These are phyloP conservation scores for Lithophane ornitopus DNA, from an alignment of 2,888 invertebrate species.

Conservation along the genomic window DNA sequence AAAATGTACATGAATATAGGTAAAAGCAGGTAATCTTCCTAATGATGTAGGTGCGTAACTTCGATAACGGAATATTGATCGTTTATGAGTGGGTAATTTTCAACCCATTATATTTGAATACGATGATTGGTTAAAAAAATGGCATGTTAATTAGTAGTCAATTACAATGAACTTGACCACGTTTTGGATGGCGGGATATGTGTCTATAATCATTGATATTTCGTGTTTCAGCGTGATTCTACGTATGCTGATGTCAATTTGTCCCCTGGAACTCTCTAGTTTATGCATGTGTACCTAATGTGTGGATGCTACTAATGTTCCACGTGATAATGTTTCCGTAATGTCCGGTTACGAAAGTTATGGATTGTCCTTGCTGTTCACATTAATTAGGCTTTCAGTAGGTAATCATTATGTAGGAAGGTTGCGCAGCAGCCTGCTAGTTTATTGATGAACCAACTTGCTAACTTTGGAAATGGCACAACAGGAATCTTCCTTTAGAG, in stretches of 20 bases:
- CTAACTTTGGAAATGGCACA: conserved; percentile 16
- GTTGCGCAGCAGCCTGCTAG: background rate
- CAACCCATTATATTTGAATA: conserved; percentile 41
- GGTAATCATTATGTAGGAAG: conserved; percentile 24
- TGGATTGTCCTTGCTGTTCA: conserved; percentile 2
- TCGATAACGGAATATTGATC: conserved; percentile 38
- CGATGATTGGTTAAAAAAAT: conserved; percentile 36
- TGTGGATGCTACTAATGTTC: conserved; percentile 6
- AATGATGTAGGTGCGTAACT: conserved; percentile 32
- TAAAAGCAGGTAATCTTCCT: conserved; percentile 38
- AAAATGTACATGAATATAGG: conserved; percentile 17
- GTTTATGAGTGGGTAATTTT: conserved; percentile 38
- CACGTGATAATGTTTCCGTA: conserved; percentile 15
- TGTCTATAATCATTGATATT: conserved; percentile 4
- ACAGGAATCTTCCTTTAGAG: background rate
- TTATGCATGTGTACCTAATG: background rate
- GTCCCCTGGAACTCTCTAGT: conserved; percentile 4
- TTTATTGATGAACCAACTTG: conserved; percentile 29
- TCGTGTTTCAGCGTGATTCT: conserved; percentile 6
- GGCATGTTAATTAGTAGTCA: conserved; percentile 38
- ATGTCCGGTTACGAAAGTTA: conserved; percentile 27
- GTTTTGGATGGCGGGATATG: background rate
- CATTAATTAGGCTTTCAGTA: conserved; percentile 31
- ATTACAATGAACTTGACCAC: conserved; percentile 36
- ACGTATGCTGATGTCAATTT: conserved; percentile 11